Conservation (phyloP, 2,888 invertebrate species). For the Malachius bipustulatus region DNA sequence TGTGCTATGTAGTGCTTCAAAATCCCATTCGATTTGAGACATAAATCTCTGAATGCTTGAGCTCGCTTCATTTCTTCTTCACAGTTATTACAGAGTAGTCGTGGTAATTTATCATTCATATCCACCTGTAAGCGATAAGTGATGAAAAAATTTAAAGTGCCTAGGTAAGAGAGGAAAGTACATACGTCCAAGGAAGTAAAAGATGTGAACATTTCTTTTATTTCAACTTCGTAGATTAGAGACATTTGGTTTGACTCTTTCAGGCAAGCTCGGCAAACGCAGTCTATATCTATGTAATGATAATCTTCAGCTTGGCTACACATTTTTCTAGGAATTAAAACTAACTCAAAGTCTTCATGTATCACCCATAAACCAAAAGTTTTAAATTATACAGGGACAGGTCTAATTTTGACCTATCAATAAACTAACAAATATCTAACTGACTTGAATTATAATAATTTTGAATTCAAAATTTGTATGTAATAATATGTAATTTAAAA, state of each 20-base stretch:
- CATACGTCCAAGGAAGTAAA: constrained; percentile 27
- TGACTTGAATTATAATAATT: no score
- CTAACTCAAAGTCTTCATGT: no score
- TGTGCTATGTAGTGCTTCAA: constrained; percentile 21
- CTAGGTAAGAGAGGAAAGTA: constrained; percentile 5
- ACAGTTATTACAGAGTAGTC: constrained; percentile 26
- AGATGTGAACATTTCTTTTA: constrained; percentile 26
- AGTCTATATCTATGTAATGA: constrained; percentile 17
- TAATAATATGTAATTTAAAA: no score
- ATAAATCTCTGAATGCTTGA: constrained; percentile 26
- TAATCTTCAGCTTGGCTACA: no score
- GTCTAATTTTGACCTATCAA: no score
- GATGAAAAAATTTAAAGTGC: no score
- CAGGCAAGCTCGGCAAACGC: constrained; percentile 42
- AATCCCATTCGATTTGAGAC: constrained; percentile 24
- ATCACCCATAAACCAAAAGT: no score
- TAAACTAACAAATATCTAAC: no score
- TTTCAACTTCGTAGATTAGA: constrained; percentile 31
- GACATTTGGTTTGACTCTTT: constrained; percentile 31
- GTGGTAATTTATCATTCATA: constrained; percentile 23
- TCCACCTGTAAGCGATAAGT: constrained; percentile 22
- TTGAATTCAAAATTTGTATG: no score
- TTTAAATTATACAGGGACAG: no score
- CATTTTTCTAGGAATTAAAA: no score
- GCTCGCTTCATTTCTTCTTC: constrained; percentile 22